A percentile compares a stretch with the other conserved stretches of the same genome.
Conservation (phyloP, 2,888 invertebrate genomes). For the Eueremaeus valkanovi region DNA sequence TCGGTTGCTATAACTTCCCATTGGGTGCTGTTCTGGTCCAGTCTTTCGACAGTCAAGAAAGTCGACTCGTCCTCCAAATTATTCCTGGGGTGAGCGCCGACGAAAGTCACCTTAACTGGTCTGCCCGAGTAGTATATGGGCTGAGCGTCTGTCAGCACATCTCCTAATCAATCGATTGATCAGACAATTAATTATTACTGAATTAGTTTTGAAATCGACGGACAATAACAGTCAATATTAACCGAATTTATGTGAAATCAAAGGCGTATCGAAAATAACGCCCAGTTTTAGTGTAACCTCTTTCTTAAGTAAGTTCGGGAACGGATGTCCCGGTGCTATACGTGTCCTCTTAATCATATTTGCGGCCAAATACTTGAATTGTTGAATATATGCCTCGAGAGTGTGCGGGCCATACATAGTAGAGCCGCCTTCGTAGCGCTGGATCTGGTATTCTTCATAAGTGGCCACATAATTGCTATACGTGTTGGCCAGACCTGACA, state of each 20-base stretch:
- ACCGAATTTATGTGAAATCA: conserved; percentile 61
- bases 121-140: conserved; percentile 59
- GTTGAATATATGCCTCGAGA: conserved; percentile 69
- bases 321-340: conserved; percentile 59
- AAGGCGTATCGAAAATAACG: conserved; percentile 74
- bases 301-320: conserved; percentile 67
- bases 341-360: conserved; percentile 51
- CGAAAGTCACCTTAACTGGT: conserved; percentile 68
- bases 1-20: conserved; percentile 75
- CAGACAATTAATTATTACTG: too few species aligned
- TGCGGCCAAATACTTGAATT: conserved; percentile 66
- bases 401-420: conserved; percentile 90
- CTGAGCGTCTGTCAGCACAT: conserved; percentile 23
- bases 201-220: not conserved
- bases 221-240: not conserved
- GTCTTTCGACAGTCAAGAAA: conserved; percentile 65
- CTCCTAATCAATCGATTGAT: not conserved
- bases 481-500: conserved; percentile 81
- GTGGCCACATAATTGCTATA: conserved; percentile 88
- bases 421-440: conserved; percentile 90
- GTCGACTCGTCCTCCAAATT: conserved; percentile 62
- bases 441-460: conserved; percentile 86
- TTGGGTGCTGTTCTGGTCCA: conserved; percentile 55
- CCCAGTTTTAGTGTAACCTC: conserved; percentile 69
- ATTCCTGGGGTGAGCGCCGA: conserved; percentile 56